Conservation (phyloP, 2,113 vertebrate species). For the Pteruthius melanotis region DNA sequence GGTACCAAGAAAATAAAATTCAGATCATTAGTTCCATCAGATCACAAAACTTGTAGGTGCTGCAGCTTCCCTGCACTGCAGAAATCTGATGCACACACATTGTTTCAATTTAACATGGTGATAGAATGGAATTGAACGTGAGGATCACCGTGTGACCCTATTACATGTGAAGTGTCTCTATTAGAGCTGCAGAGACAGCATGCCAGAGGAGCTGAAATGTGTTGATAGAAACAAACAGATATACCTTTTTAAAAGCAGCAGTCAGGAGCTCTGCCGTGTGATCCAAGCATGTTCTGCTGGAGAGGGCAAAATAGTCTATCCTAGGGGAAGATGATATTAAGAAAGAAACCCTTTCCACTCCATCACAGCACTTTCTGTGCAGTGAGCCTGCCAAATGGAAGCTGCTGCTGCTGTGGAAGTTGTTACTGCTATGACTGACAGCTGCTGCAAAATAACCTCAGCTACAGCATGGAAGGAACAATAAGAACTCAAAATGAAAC, state of each 20-base stretch:
- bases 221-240: conserved; percentile 54
- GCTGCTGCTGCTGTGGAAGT: conserved; percentile 31
- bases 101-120: conserved; percentile 57
- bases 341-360: conserved; percentile 40
- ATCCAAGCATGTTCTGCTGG: conserved; percentile 39
- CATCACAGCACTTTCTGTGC: neutral
- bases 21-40: conserved; percentile 9
- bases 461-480: conserved; percentile 14
- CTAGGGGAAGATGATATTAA: conserved; percentile 60
- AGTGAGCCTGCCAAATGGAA: conserved; percentile 34
- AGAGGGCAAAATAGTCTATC: conserved; percentile 50
- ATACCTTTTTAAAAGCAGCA: conserved; percentile 57
- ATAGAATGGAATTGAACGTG: conserved; percentile 45
- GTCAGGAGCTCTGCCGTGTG: conserved; percentile 42
- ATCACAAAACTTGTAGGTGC: conserved; percentile 5
- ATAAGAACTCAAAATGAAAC: conserved; percentile 43
- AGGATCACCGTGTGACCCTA: conserved; percentile 61
- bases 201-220: conserved; percentile 62
- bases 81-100: conserved; percentile 27
- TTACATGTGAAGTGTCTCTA: conserved; percentile 59
- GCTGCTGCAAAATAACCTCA: conserved; percentile 50
- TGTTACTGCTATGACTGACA: conserved; percentile 48
- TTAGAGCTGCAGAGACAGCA: conserved; percentile 58
- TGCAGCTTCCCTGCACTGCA: conserved; percentile 12
- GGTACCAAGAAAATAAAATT: conserved; percentile 26